Percentiles rank a stretch among this genome's conserved stretches.
Evolutionary conservation across 2,113 vertebrate genomes (phyloP).

Genomic region (Equus przewalskii): DNA sequence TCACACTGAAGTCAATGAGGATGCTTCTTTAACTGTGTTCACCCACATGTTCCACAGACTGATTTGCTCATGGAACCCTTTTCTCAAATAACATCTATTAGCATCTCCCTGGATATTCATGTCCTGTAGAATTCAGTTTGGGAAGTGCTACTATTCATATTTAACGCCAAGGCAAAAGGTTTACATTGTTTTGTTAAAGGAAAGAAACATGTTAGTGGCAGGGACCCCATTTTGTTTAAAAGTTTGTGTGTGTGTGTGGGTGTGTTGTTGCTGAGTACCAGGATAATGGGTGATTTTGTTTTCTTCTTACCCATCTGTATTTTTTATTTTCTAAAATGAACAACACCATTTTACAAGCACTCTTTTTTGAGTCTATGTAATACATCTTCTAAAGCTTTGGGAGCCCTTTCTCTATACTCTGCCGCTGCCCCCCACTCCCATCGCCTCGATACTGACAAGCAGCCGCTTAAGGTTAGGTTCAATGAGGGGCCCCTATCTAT

Average conservation of each 20-base stretch:
- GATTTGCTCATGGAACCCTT: not conserved
- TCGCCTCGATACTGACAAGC: not conserved
- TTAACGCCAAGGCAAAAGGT: not conserved
- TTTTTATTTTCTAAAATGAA: constrained; percentile 37
- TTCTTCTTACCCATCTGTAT: not conserved
- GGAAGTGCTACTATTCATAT: constrained; percentile 34
- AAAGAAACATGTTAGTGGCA: constrained; percentile 1
- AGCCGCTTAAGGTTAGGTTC: not conserved
- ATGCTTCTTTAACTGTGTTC: not conserved
- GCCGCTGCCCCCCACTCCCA: not conserved
- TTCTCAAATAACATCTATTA: not conserved
- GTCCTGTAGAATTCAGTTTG: not conserved
- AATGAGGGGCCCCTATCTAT: not conserved
- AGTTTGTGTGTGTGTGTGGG: not conserved
- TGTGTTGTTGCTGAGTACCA: not conserved
- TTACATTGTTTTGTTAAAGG: constrained; percentile 29
- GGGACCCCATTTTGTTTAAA: constrained; percentile 21
- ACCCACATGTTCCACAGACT: not conserved
- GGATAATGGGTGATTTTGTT: not conserved
- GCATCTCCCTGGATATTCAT: not conserved
- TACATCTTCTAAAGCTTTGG: not conserved
- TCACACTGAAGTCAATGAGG: not conserved
- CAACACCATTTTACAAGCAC: not conserved
- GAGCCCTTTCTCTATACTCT: not conserved
- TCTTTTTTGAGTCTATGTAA: not conserved